A percentile compares a stretch with the other conserved stretches of the same genome.
Conservation (phyloP, 2,797 vertebrate species). For the Mionectes olivaceus region DNA sequence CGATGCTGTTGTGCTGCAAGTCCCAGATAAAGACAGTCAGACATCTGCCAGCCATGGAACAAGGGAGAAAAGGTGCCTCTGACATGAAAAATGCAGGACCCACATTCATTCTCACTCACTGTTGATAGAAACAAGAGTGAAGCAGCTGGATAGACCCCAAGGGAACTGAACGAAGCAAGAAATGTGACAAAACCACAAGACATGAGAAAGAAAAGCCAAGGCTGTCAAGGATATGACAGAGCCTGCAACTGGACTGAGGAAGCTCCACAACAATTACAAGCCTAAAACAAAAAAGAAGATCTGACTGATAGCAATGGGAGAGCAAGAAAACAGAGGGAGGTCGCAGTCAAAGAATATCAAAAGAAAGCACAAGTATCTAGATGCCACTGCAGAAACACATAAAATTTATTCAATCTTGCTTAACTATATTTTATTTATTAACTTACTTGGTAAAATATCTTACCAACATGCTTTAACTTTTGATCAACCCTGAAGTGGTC, state of each 20-base stretch:
- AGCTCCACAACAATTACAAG: background rate
- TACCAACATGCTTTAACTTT: background rate
- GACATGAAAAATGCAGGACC: background rate
- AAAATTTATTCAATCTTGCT: background rate
- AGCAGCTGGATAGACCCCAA: background rate
- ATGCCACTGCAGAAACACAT: background rate
- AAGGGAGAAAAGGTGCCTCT: background rate
- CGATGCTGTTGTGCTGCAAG: rapidly evolving
- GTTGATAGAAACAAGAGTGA: background rate
- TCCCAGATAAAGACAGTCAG: background rate
- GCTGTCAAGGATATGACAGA: background rate
- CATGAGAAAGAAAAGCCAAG: background rate
- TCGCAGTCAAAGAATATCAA: background rate
- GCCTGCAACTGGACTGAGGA: background rate
- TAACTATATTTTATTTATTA: background rate
- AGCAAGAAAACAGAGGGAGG: background rate
- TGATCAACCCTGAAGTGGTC: background rate
- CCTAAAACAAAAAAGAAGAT: background rate
- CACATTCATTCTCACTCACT: background rate
- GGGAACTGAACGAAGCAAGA: background rate
- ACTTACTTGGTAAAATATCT: background rate
- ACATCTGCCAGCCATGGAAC: background rate
- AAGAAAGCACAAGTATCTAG: background rate
- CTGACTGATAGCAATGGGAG: background rate
- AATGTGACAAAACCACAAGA: background rate